phyloP scores from a whole-genome alignment of 2,113 vertebrate genomes.

The Heterotis niloticus region DNA sequence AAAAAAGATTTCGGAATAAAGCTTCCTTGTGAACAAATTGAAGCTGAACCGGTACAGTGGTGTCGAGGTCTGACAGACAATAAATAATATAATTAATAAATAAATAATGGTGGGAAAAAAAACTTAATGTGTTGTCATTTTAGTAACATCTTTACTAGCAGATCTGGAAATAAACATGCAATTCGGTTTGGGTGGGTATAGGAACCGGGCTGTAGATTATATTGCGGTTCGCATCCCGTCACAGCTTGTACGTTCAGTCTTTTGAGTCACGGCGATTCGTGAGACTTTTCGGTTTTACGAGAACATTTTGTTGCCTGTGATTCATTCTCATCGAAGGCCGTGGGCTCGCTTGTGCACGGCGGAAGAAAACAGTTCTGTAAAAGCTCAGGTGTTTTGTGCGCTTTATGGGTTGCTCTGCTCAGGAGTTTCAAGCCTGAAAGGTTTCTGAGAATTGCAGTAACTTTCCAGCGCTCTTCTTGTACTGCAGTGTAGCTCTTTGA shows the following conservation, averaged over 20 bases:
- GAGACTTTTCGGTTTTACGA: slow-evolving; percentile 27
- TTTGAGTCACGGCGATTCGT: background rate
- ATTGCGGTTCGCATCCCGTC: background rate
- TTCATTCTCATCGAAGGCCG: slow-evolving; percentile 50
- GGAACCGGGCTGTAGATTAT: background rate
- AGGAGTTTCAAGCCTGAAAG: slow-evolving; percentile 15
- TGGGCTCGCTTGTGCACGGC: slow-evolving; percentile 55
- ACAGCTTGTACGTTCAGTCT: background rate
- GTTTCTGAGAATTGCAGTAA: too few species aligned
- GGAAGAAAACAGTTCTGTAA: slow-evolving; percentile 63
- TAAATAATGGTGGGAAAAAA: background rate
- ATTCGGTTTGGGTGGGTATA: background rate
- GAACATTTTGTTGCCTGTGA: slow-evolving; percentile 47
- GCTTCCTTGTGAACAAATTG: slow-evolving; percentile 20
- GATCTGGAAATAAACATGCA: background rate
- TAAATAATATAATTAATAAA: background rate
- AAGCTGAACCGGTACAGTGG: slow-evolving; percentile 14
- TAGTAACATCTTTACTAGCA: background rate
- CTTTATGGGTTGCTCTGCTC: slow-evolving; percentile 8
- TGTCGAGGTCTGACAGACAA: background rate
- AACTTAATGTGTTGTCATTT: background rate
- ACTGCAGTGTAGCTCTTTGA: too few species aligned
- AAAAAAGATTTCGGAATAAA: slow-evolving; percentile 38
- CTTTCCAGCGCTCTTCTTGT: too few species aligned
- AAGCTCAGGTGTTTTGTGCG: slow-evolving; percentile 46